Percentiles rank a stretch among this genome's conserved stretches.
These are phyloP conservation scores for Cnemophilus loriae DNA, from an alignment of 2,113 vertebrate species.

Conservation along the genomic window DNA sequence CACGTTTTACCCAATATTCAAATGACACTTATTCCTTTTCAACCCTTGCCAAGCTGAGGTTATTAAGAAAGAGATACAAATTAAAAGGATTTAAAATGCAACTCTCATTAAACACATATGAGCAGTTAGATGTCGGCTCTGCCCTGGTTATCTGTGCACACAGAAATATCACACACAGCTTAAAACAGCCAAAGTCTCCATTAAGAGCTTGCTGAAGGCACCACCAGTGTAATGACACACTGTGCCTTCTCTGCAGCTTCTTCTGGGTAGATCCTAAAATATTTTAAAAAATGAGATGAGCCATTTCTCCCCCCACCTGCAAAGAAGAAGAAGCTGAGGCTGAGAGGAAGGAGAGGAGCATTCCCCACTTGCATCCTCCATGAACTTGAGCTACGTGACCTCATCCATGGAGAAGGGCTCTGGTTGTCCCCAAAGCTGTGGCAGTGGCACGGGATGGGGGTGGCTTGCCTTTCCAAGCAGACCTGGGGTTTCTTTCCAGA, in stretches of 20 bases:
- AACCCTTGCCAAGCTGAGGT: conserved; percentile 56
- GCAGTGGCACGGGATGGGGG: background rate
- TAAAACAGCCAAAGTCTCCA: background rate
- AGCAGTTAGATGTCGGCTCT: conserved; percentile 7
- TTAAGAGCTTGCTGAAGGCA: conserved; percentile 32
- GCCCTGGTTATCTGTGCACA: conserved; percentile 57
- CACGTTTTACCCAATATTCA: conserved; percentile 55
- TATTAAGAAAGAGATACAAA: conserved; percentile 69
- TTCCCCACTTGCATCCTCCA: background rate
- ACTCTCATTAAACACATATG: conserved; percentile 60
- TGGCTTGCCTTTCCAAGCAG: background rate
- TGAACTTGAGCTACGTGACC: accelerated
- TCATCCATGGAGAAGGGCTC: background rate
- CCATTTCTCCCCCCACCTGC: background rate
- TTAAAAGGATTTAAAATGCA: conserved; percentile 67
- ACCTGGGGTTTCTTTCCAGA: background rate
- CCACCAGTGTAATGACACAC: background rate
- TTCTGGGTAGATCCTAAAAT: background rate
- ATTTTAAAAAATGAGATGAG: background rate
- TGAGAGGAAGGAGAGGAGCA: background rate
- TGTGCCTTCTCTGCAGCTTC: background rate
- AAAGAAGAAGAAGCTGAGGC: background rate
- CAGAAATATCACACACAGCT: conserved; percentile 24
- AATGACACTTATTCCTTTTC: conserved; percentile 50
- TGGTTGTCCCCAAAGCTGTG: background rate